phyloP scores from a whole-genome alignment of 2,113 vertebrate species.

The Platysteira castanea region DNA sequence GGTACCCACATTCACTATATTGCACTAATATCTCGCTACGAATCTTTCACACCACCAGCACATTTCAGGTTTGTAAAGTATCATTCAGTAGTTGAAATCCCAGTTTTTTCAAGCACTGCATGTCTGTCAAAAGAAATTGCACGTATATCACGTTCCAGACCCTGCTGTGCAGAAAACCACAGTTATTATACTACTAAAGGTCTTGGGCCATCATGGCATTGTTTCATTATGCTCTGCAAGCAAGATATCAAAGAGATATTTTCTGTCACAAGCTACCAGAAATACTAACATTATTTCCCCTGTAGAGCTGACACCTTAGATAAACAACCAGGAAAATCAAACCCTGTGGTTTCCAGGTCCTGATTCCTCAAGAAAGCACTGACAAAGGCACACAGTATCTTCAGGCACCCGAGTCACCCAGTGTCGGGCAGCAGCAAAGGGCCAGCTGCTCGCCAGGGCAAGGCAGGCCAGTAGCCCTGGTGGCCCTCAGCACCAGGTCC shows the following conservation, averaged over 20 bases:
- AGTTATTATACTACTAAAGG: neutral
- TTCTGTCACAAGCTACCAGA: neutral
- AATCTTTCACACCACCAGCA: neutral
- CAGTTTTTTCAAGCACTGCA: neutral
- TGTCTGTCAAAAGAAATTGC: neutral
- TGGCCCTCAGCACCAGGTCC: neutral
- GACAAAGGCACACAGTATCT: neutral
- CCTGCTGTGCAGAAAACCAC: neutral
- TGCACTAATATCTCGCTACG: rapidly evolving
- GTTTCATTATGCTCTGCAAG: neutral
- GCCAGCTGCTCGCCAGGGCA: neutral
- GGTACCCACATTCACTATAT: neutral
- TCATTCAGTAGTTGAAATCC: neutral
- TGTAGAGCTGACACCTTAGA: neutral
- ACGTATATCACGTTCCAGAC: neutral
- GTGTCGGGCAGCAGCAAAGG: neutral
- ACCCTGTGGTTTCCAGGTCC: neutral
- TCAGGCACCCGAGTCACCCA: rapidly evolving
- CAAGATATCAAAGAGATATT: neutral
- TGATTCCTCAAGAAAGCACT: neutral
- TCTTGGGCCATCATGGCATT: neutral
- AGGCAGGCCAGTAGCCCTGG: neutral
- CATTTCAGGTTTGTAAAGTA: neutral
- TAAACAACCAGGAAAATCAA: neutral
- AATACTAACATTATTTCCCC: neutral